Base-by-base conservation (phyloP, 1,140 invertebrate genomes). In the Scaptomyza pallida region DNA sequence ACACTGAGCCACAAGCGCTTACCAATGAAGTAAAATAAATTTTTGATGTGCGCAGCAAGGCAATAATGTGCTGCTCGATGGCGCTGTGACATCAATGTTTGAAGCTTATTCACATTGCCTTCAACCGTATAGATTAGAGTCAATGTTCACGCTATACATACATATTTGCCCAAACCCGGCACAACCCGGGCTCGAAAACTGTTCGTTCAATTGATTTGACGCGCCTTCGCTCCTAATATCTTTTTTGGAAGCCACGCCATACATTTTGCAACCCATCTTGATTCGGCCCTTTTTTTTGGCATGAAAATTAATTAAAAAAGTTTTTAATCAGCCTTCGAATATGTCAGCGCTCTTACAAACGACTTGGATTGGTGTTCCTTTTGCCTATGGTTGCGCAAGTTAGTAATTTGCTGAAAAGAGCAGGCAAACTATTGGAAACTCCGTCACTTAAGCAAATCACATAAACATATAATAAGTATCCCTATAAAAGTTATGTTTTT, bases 251-350 rank as follows among this genome's bases (percentile, higher is more conserved):
- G 17, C 9, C 33, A 47, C 21, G 40, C 40, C 30, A 17, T 52
- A 45, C 48, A 51, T 67, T 59, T 54, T 33, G 37, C 30, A 47
- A 17, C 16, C 50, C 37, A 35, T 21, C 19, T 40, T 13, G 50
- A 30, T 44, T 15, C 60, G 40, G 19, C 35, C 30, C 40, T 30
- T 30, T 30, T 47, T 67, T 59, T 81, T 43, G 78, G 57, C 59
- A 64, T 69, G 50, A 59, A 75, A 90, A 90, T 90, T 90, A 90
- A 90, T 90, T 90, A 88, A 88, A 90, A 90, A 90, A 90, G 59
- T 90, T 90, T 83, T 60, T 73, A 77, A 88, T 83, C 81, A 74
- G 72, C 57, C 83, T 50, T 89, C 69, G 63, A 76, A 77, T 86
- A 68, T 80, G 80, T 85, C 80, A 85, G 72, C 61, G 26, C 19